Percentiles rank a stretch among this genome's conserved stretches.
Conservation (phyloP, 2,113 vertebrate genomes). For the Burhinus oedicnemus region DNA sequence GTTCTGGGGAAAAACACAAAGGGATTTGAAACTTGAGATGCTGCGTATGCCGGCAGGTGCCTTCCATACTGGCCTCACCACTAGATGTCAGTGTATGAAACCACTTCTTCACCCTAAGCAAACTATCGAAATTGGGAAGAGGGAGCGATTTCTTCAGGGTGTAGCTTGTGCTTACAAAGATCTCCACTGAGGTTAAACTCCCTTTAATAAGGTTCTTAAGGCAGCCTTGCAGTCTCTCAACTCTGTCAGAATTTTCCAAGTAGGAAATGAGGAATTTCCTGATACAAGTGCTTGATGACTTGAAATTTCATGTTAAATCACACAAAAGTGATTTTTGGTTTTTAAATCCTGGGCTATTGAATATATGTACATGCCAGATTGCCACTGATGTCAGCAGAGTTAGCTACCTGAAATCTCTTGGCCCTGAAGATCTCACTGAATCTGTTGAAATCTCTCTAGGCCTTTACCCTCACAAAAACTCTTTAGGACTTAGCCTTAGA, state of each 20-base stretch:
- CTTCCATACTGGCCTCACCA: neutral
- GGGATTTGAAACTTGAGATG: neutral
- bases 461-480: neutral
- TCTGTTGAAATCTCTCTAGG: neutral
- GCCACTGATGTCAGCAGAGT: neutral
- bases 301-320: neutral
- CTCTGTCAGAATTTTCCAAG: neutral
- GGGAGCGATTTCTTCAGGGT: too few relatives aligned
- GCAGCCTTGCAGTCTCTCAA: neutral
- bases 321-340: neutral
- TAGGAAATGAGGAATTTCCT: neutral
- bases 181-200: neutral
- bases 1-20: neutral
- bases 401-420: neutral
- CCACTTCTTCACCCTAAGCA: neutral
- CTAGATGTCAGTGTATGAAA: slow-evolving; percentile 68
- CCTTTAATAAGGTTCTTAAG: neutral
- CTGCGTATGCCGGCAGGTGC: rapidly evolving
- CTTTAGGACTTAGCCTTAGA: neutral
- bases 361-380: neutral
- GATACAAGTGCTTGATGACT: neutral
- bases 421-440: neutral
- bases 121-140: rapidly evolving
- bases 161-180: neutral
- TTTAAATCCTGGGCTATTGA: neutral